Percentiles rank a stretch among this genome's conserved stretches.
Conservation (phyloP, 2,797 vertebrate species). For the Acrossocheilus fasciatus region DNA sequence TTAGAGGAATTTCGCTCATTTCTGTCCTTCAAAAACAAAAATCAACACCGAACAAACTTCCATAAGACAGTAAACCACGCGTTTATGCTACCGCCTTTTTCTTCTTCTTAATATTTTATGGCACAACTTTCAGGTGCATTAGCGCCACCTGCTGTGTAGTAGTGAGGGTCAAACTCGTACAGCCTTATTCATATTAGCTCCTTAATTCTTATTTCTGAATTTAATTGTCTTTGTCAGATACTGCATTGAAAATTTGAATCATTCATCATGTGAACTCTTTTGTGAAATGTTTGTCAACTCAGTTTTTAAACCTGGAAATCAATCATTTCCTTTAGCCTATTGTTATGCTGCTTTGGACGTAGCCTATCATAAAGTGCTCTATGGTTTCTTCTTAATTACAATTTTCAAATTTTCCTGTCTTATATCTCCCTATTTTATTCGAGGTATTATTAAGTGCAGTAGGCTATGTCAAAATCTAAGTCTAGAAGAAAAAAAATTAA, state of each 20-base stretch:
- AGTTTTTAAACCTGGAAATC: background rate
- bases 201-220: background rate
- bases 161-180: background rate
- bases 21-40: background rate
- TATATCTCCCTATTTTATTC: too few relatives aligned
- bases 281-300: background rate
- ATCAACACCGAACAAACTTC: background rate
- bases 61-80: background rate
- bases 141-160: background rate
- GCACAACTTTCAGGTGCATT: background rate
- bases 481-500: too few relatives aligned
- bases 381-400: too few relatives aligned
- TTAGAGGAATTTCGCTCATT: slow-evolving; percentile 17
- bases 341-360: background rate
- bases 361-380: too few relatives aligned
- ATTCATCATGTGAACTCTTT: background rate
- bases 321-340: background rate
- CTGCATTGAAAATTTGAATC: background rate
- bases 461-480: background rate
- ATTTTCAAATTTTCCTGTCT: too few relatives aligned
- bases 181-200: too few relatives aligned
- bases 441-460: background rate
- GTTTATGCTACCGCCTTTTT: background rate
- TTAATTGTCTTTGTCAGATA: too few relatives aligned
- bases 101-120: background rate